A percentile compares a stretch with the other conserved stretches of the same genome.
Evolutionary conservation across 2,888 invertebrate species (phyloP).

Genomic region (Lasioglossum morio): DNA sequence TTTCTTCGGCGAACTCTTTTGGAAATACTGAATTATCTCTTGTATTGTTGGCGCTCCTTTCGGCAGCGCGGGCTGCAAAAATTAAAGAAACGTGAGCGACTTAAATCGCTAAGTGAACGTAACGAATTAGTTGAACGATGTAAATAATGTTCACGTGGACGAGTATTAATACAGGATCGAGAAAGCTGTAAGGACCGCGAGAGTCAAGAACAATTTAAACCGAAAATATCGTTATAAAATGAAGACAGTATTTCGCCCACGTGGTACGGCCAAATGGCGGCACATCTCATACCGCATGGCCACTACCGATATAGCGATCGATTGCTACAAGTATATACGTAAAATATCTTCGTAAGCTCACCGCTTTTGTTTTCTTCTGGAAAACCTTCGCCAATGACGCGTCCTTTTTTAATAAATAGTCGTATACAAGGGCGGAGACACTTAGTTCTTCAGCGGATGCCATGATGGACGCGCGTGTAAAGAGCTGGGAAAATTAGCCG

Average conservation of each 20-base stretch:
- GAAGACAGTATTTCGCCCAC: conserved; percentile 61
- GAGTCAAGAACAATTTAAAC: background rate
- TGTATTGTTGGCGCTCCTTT: conserved; percentile 89
- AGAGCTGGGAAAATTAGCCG: conserved; percentile 44
- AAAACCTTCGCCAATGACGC: conserved; percentile 89
- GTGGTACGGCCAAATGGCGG: conserved; percentile 72
- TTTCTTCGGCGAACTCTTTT: conserved; percentile 85
- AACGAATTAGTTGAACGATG: background rate
- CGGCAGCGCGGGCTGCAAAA: conserved; percentile 87
- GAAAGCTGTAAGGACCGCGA: background rate
- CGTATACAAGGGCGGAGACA: conserved; percentile 87
- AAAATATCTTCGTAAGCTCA: conserved; percentile 85
- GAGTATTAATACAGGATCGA: background rate
- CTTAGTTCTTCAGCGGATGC: conserved; percentile 84
- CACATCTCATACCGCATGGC: conserved; percentile 67
- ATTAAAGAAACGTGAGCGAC: conserved; percentile 1
- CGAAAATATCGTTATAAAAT: conserved; percentile 16
- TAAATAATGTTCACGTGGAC: too few species aligned
- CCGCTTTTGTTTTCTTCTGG: conserved; percentile 90
- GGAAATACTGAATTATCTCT: conserved; percentile 87
- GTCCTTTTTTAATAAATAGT: conserved; percentile 88
- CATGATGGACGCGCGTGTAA: conserved; percentile 83
- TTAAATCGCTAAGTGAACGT: background rate
- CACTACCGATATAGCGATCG: conserved; percentile 1
- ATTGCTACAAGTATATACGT: conserved; percentile 28